Base-by-base conservation (phyloP, 2,797 vertebrate genomes). In the Choloepus didactylus region DNA sequence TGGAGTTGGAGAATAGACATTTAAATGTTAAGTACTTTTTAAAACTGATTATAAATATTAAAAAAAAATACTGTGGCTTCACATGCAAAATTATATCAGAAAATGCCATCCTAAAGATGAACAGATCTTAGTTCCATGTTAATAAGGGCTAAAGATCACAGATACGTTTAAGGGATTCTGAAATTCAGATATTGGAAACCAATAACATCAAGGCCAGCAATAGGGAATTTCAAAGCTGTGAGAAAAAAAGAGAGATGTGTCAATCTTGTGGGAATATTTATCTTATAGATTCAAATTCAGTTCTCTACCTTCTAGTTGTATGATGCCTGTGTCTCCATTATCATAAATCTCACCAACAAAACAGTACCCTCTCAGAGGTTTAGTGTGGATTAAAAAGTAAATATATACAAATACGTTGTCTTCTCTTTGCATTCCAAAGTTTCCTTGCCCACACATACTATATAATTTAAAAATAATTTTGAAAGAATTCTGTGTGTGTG, bases 391-490 rank as follows among this genome's bases (percentile, higher is more conserved):
- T 87, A 56, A 35, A 41, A 77, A 60, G 3, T n/a, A 51, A 75
- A 27, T 25, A 35, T 44, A 83, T 27, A 2, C 25, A 44, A 75
- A 35, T 83, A 41, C 27, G 23, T 6, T 66, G 6, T 62, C 23
- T 66, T 31, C 27, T 69, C 27, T 49, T 35, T 84, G 38, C 19
- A 77, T 84, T n/a, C 76, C 51, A 38, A 93, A 83, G 3, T 41
- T 95, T 87, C 41, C 18, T 18, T 92, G 9, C 66, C 81, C 6
- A 41, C 38, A 6, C 54, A 76, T 1, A 31, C 21, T 35, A 87
- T 81, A 81, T 31, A 89, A 73, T 70, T 91, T 49, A 11, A 79
- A 87, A 91, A 51, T 66, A 79, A 46, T 66, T 75, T n/a, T 75
- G 25, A 66, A 93, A 69, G 6, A 73, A 87, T 79, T 89, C 18